Evolutionary conservation across 2,797 vertebrate genomes (phyloP).

Genomic region (Cuniculus paca): DNA sequence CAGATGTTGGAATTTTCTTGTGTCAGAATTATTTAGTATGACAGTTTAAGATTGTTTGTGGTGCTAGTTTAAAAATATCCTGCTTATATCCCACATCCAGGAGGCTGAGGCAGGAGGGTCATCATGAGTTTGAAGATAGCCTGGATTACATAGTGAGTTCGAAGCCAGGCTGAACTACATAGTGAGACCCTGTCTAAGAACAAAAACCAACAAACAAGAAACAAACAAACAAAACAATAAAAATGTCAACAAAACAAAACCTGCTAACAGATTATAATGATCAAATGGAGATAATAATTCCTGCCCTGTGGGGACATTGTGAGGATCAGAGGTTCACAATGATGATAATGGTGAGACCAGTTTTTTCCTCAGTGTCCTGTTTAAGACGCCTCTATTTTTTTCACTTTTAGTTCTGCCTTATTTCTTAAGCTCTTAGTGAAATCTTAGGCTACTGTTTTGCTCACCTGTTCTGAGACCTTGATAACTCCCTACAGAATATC

Average conservation of each 20-base stretch:
- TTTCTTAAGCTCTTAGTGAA: not conserved
- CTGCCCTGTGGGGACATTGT: accelerated
- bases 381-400: not conserved
- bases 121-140: not conserved
- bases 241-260: not conserved
- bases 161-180: not conserved
- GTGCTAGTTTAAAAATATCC: not conserved
- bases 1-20: not conserved
- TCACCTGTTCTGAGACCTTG: not conserved
- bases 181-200: not conserved
- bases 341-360: too few species aligned
- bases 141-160: not conserved
- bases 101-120: not conserved
- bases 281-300: not conserved
- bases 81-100: not conserved
- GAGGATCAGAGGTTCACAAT: not conserved
- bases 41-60: not conserved
- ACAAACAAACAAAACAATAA: not conserved
- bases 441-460: not conserved
- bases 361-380: not conserved
- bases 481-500: not conserved
- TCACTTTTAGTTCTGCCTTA: not conserved
- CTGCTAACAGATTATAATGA: not conserved
- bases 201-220: not conserved
- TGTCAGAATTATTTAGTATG: not conserved